phyloP scores from a whole-genome alignment of 2,113 vertebrate species.

The Corythaeola cristata region DNA sequence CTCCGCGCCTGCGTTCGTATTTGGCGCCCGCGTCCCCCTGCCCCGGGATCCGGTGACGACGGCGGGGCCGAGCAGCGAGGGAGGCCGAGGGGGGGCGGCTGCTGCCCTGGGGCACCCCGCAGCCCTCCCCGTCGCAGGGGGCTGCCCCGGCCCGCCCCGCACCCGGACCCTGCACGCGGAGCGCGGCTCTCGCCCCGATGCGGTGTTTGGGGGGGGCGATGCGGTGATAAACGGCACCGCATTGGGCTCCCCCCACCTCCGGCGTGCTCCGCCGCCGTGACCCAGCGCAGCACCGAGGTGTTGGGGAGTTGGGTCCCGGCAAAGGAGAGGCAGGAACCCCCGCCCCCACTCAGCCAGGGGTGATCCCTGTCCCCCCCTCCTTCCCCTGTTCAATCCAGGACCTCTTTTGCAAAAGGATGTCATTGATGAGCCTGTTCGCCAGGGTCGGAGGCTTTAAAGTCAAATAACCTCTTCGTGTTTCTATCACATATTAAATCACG shows the following conservation, averaged over 20 bases:
- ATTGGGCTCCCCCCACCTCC: neutral
- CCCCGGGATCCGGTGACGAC: conserved; percentile 76
- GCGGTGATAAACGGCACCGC: neutral
- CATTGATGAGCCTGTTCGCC: neutral
- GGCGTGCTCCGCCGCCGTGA: neutral
- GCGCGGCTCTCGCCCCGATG: neutral
- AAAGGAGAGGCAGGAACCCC: neutral
- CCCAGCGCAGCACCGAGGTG: neutral
- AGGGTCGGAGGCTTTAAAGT: neutral
- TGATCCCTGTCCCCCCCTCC: neutral
- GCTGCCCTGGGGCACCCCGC: conserved; percentile 4
- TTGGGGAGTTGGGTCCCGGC: neutral
- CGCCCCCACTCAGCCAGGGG: neutral
- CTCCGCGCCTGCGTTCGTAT: conserved; percentile 71
- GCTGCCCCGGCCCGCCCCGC: neutral
- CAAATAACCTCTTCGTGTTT: conserved; percentile 29
- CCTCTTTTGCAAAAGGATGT: neutral
- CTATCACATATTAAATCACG: neutral
- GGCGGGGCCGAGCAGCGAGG: conserved; percentile 33
- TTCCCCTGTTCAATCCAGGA: neutral
- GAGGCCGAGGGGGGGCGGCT: neutral
- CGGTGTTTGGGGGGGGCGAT: neutral
- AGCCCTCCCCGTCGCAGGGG: neutral
- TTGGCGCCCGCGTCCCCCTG: conserved; percentile 77
- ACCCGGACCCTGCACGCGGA: neutral